Evolutionary conservation across 2,888 invertebrate species (phyloP).

Genomic region (Sepioteuthis lessoniana): DNA sequence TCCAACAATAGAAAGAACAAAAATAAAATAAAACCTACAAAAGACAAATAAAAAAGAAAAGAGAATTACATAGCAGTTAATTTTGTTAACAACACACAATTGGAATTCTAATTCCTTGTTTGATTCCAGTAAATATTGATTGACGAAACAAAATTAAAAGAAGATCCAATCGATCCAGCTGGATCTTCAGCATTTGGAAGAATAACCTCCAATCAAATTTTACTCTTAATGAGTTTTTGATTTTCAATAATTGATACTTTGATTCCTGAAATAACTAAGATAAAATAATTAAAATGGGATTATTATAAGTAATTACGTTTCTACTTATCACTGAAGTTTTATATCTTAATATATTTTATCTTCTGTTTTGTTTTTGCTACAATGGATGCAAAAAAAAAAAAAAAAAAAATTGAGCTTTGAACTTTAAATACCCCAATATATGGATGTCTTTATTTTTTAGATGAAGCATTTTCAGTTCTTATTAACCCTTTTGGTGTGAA

Average conservation of each 20-base stretch:
- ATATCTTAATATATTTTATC: too few relatives aligned
- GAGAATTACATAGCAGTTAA: neutral
- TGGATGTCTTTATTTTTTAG: too few relatives aligned
- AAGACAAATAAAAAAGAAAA: neutral
- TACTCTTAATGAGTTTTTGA: neutral
- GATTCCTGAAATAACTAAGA: neutral
- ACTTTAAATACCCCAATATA: too few relatives aligned
- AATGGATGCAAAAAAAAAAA: too few relatives aligned
- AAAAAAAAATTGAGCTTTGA: too few relatives aligned
- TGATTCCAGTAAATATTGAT: neutral
- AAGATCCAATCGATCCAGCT: neutral
- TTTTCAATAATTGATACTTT: neutral
- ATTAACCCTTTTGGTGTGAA: too few relatives aligned
- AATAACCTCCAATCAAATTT: neutral
- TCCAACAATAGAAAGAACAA: neutral
- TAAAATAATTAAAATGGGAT: neutral
- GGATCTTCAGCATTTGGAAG: neutral
- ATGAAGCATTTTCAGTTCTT: too few relatives aligned
- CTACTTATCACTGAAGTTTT: neutral
- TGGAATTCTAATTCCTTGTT: neutral
- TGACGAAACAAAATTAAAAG: neutral
- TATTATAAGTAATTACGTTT: neutral
- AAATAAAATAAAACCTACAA: neutral
- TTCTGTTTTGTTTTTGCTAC: too few relatives aligned
- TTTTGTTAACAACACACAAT: neutral